Conservation (phyloP, 2,797 vertebrate genomes). For the Astyanax mexicanus region DNA sequence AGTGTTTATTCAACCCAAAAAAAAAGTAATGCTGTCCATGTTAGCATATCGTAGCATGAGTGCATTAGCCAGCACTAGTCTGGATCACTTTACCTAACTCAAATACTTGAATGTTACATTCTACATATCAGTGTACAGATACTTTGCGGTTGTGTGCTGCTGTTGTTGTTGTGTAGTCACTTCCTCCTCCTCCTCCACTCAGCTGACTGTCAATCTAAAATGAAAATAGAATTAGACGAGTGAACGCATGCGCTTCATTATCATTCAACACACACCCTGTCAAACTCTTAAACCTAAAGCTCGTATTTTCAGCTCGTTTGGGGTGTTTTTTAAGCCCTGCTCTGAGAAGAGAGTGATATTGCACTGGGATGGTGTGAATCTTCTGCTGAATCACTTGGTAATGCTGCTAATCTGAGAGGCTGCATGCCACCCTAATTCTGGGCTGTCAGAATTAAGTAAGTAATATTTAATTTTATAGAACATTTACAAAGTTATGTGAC, state of each 20-base stretch:
- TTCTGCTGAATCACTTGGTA: constrained; percentile 25
- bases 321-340: constrained; percentile 24
- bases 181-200: neutral
- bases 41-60: no score
- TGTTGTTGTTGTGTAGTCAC: neutral
- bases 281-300: constrained; percentile 20
- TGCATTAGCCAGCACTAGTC: no score
- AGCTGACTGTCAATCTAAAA: constrained; percentile 2
- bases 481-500: no score
- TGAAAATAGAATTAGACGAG: neutral
- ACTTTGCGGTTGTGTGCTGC: no score
- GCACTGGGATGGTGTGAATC: constrained; percentile 40
- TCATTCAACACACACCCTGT: constrained; percentile 20
- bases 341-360: constrained; percentile 42
- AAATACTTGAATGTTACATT: no score
- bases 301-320: neutral
- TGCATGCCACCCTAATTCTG: neutral
- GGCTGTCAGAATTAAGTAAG: neutral
- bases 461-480: no score
- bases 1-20: no score
- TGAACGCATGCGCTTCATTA: constrained; percentile 12
- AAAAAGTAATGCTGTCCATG: no score
- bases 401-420: neutral
- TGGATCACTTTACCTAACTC: no score
- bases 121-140: no score